Evolutionary conservation across 1,140 invertebrate species (phyloP), one percentile per base, ranked within the genome.

Genomic region (Trichonephila clavipes): DNA sequence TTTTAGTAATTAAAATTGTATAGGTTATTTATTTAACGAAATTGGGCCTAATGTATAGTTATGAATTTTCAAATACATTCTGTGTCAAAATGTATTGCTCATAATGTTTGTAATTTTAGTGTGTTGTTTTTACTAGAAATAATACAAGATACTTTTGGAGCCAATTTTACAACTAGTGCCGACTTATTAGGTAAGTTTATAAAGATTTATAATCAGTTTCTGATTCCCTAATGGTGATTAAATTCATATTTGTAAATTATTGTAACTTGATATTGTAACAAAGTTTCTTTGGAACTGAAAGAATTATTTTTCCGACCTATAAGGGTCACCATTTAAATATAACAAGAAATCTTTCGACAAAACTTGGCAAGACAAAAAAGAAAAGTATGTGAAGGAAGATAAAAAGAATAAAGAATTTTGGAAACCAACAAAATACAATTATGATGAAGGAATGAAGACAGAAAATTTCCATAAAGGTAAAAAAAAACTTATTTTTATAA

Each of bases 311-410:
- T 21, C 14, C 19, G 24, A 8, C 14, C 1, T 87, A 14, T 62
- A 51, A 87, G 85, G 85, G 40, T 87, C 85, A 28, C 85, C 85
- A 14, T 87, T 87, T 19, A 87, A 64, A 40, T 87, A 62, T 34
- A 87, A 87, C 85, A 87, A 87, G 40, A 87, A 87, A 12, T 34
- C 61, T 14, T 64, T 87, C 7, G 85, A 87, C 51, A 58, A 62
- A 62, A 62, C 85, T 14, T 87, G 85, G 85, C 85, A 87, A 87
- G 61, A 87, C 8, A 87, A 87, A 64, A 87, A 87, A 62, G 85
- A 34, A 64, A 85, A 85, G 21, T 87, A 62, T 64, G 34, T 7
- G 16, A 58, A 64, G 14, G 5, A 4, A 14, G 62, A 62, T 51
- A 18, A 87, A 16, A 59, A 87, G 16, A 64, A 62, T 44, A 87